Percentiles rank a stretch among this genome's conserved stretches.
Evolutionary conservation across 2,888 invertebrate genomes (phyloP).

Genomic region (Pocota personata): DNA sequence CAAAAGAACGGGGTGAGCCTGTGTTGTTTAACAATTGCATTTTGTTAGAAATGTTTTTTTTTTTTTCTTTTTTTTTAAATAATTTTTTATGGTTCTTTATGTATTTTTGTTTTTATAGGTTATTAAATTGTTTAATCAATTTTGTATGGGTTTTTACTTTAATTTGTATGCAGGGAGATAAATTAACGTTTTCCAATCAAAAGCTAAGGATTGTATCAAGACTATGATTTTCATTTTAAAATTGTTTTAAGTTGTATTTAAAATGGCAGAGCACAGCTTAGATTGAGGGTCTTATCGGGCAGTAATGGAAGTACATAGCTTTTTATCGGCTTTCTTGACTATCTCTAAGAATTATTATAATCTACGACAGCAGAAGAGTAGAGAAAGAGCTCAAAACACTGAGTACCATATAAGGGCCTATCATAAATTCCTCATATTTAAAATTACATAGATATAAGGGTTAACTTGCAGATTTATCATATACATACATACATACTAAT

Average conservation of each 20-base stretch:
- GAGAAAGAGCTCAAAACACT: too few relatives aligned
- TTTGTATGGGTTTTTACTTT: slow-evolving; percentile 30
- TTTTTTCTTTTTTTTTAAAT: slow-evolving; percentile 74
- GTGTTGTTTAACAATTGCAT: slow-evolving; percentile 78
- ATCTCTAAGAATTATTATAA: too few relatives aligned
- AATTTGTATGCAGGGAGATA: slow-evolving; percentile 21
- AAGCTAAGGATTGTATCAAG: background rate
- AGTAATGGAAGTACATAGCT: too few relatives aligned
- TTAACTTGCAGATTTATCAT: too few relatives aligned
- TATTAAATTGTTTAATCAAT: slow-evolving; percentile 23
- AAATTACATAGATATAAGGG: too few relatives aligned
- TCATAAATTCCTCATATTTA: too few relatives aligned
- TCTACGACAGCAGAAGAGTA: too few relatives aligned
- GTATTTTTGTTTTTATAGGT: slow-evolving; percentile 13
- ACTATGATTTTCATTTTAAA: background rate
- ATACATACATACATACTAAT: too few relatives aligned
- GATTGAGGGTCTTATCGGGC: background rate
- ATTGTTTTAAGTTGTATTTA: background rate
- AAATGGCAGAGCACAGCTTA: slow-evolving; percentile 39
- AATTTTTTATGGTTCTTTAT: slow-evolving; percentile 4
- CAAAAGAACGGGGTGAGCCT: slow-evolving; percentile 83
- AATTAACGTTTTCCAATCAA: slow-evolving; percentile 35
- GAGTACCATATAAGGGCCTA: too few relatives aligned
- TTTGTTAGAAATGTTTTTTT: slow-evolving; percentile 72
- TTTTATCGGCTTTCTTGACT: too few relatives aligned